Conservation (phyloP, 2,113 vertebrate genomes). For the Plotosus lineatus region DNA sequence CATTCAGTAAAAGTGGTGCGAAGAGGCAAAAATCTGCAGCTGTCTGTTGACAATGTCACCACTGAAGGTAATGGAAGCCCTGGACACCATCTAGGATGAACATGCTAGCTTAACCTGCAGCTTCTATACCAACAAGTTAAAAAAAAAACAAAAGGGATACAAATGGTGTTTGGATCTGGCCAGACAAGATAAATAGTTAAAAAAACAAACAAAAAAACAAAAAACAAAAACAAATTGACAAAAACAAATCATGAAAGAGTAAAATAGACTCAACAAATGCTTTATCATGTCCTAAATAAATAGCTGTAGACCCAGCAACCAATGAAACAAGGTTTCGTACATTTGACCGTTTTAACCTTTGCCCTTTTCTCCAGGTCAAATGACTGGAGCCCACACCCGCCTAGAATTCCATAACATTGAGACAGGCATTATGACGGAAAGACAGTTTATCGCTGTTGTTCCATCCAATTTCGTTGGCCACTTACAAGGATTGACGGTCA, state of each 20-base stretch:
- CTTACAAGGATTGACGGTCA: slow-evolving; percentile 86
- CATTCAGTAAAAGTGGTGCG: slow-evolving; percentile 86
- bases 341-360: background rate
- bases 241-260: no score
- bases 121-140: background rate
- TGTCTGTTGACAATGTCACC: slow-evolving; percentile 90
- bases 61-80: slow-evolving; percentile 78
- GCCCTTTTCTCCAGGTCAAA: slow-evolving; percentile 76
- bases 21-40: slow-evolving; percentile 86
- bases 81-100: background rate
- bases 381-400: slow-evolving; percentile 89
- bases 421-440: slow-evolving; percentile 94
- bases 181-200: no score
- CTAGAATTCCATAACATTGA: slow-evolving; percentile 95
- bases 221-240: no score
- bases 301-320: background rate
- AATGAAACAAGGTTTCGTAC: background rate
- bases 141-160: background rate
- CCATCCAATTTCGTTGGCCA: slow-evolving; percentile 96
- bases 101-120: background rate
- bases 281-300: background rate
- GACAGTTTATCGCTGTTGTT: slow-evolving; percentile 87
- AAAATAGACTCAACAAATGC: background rate
- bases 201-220: no score
- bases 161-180: background rate